Evolutionary conservation across 1,140 invertebrate genomes (phyloP).

Genomic region (Drosophila erecta): DNA sequence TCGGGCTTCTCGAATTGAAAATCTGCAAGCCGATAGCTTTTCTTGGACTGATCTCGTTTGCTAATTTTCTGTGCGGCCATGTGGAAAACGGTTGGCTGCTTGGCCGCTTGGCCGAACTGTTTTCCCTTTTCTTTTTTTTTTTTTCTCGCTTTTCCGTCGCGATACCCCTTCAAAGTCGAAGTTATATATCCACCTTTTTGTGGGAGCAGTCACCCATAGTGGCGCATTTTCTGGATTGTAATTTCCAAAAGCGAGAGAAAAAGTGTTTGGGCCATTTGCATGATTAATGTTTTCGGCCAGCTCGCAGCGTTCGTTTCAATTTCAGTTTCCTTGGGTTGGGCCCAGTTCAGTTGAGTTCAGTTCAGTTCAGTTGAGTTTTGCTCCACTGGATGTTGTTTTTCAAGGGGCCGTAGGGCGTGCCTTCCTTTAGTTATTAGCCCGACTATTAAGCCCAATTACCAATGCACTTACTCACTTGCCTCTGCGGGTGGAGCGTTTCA

Average conservation of each 20-base stretch:
- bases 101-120: slow-evolving; percentile 57
- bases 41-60: slow-evolving; percentile 72
- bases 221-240: slow-evolving; percentile 71
- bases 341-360: slow-evolving; percentile 7
- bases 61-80: slow-evolving; percentile 77
- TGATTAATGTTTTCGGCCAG: slow-evolving; percentile 68
- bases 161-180: background rate
- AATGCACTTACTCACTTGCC: slow-evolving; percentile 45
- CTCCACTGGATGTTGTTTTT: slow-evolving; percentile 2
- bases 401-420: slow-evolving; percentile 38
- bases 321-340: slow-evolving; percentile 40
- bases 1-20: slow-evolving; percentile 52
- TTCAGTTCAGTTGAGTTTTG: slow-evolving; percentile 16
- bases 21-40: slow-evolving; percentile 54
- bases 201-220: slow-evolving; percentile 70
- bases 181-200: slow-evolving; percentile 42
- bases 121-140: slow-evolving; percentile 57
- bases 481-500: slow-evolving; percentile 23
- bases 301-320: slow-evolving; percentile 40
- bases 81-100: slow-evolving; percentile 73
- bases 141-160: slow-evolving; percentile 33
- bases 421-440: slow-evolving; percentile 56
- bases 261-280: slow-evolving; percentile 76
- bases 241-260: slow-evolving; percentile 63
- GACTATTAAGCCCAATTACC: slow-evolving; percentile 51